phyloP scores from a whole-genome alignment of 2,113 vertebrate species.

The Chloropsis cyanopogon region DNA sequence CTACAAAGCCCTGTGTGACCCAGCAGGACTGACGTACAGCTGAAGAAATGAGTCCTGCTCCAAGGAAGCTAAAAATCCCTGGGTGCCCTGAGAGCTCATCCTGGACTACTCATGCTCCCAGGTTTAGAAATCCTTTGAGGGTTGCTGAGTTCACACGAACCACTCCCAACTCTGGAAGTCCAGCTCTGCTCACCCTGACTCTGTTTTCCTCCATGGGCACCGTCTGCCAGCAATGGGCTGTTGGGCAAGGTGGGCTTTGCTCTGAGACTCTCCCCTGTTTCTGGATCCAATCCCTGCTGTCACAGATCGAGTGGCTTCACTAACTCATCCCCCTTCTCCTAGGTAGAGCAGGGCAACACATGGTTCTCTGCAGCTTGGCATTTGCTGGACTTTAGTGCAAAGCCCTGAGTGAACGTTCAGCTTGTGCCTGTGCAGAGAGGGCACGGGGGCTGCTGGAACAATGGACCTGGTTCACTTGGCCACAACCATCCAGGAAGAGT shows the following conservation, averaged over 20 bases:
- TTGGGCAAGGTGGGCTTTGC: not conserved
- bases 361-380: not conserved
- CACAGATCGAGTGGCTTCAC: not conserved
- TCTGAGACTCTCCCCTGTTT: not conserved
- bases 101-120: not conserved
- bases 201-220: not conserved
- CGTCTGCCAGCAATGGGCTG: rapidly evolving
- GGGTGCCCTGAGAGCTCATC: not conserved
- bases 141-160: not conserved
- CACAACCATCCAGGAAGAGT: not conserved
- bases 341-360: not conserved
- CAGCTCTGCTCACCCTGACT: not conserved
- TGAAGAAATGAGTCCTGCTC: not conserved
- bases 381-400: not conserved
- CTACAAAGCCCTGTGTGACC: not conserved
- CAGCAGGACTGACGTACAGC: not conserved
- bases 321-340: not conserved
- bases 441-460: not conserved
- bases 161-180: not conserved
- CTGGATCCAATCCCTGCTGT: not conserved
- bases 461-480: not conserved
- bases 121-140: conserved; percentile 25
- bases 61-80: not conserved
- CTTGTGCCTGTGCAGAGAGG: not conserved
- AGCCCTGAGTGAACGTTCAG: not conserved